Evolutionary conservation across 2,888 invertebrate genomes (phyloP).

Genomic region (Aphidoletes aphidimyza): DNA sequence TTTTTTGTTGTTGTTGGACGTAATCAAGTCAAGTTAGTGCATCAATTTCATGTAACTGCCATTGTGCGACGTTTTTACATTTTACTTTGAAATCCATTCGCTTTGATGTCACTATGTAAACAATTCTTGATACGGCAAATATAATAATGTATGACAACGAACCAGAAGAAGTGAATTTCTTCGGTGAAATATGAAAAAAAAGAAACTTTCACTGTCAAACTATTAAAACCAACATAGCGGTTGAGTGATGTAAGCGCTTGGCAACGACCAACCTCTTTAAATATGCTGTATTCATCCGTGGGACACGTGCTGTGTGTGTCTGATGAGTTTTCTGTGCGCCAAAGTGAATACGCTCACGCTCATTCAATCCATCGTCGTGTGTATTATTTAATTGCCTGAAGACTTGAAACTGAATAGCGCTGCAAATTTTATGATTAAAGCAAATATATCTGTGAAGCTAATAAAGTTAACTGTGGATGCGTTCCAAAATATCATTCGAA

Average conservation of each 20-base stretch:
- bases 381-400: constrained; percentile 13
- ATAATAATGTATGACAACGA: not conserved
- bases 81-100: not conserved
- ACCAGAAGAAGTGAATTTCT: too few relatives aligned
- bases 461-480: constrained; percentile 19
- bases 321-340: too few relatives aligned
- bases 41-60: not conserved
- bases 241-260: not conserved
- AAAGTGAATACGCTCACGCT: not conserved
- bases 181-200: not conserved
- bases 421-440: constrained; percentile 41
- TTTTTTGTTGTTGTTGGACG: too few relatives aligned
- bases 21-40: not conserved
- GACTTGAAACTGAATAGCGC: not conserved
- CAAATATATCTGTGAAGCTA: constrained; percentile 18
- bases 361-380: not conserved
- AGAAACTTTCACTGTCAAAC: constrained; percentile 1
- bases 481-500: not conserved
- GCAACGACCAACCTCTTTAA: not conserved
- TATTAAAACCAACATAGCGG: not conserved
- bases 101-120: constrained; percentile 12
- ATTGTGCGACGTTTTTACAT: not conserved
- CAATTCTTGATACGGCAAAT: not conserved
- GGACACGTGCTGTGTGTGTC: not conserved
- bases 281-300: not conserved